Evolutionary conservation across 2,888 invertebrate species (phyloP), one percentile per base, ranked within the genome.

Genomic region (Cephalotes varians): DNA sequence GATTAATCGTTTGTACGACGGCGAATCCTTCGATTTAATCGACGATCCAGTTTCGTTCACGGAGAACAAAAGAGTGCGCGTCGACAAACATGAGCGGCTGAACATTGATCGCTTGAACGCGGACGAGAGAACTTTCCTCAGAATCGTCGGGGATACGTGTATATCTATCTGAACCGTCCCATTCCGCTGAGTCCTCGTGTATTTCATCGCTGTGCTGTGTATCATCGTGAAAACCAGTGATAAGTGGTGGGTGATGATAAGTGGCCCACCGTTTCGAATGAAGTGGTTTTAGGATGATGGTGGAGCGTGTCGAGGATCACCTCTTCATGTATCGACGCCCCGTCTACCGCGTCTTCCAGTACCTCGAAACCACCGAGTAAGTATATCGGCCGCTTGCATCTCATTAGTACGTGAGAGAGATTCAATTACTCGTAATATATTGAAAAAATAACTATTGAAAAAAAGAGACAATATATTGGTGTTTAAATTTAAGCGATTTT

Each of bases 321-420:
- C 96, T 97, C 95, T 95, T 95, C 93, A 96, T 97, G 95, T 97
- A 97, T 95, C 96, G 97, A 94, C 97, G 97, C 94, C 97, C 97
- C 94, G 97, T 97, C 90, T 97, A 97, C 95, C 96, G 97, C 95
- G 97, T 97, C 94, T 97, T 97, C 95, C 97, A 97, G 96, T 97
- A 97, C 95, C 96, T 97, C 95, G 97, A 97, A 95, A 97, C 97
- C 83, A 90, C 92, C 92, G 94, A 93, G 97, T 97, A 95, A 97
- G 97, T 97, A 93, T 82, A 81, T 69, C 28, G 9, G 12, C 21
- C 21, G 40, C 18, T 9, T 44, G 21, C 21, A 10, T 54, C 37
- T 58, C 9, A 54, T 15, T 40, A 5, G 1, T 21, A 18, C n/a
- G 18, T 47, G 37, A 56, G n/a, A 56, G 12, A 40, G 12, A 56